Evolutionary conservation across 2,113 vertebrate genomes (phyloP).

Genomic region (Prietella phreatophila): DNA sequence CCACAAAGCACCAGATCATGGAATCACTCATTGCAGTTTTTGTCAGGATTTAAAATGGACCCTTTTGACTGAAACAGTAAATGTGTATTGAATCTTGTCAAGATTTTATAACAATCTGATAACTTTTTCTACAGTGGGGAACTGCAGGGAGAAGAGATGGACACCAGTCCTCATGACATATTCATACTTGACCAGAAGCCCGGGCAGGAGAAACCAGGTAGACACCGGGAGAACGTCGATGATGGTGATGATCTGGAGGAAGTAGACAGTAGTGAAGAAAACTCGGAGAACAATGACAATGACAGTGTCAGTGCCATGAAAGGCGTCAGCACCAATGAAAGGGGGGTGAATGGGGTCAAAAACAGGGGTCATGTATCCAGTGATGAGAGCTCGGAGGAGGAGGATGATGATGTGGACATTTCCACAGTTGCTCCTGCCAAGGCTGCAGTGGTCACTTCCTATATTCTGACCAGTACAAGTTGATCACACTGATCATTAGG

Average conservation of each 20-base stretch:
- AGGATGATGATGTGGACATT: slow-evolving; percentile 49
- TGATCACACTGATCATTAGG: slow-evolving; percentile 10
- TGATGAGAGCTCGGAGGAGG: slow-evolving; percentile 62
- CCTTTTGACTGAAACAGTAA: not conserved
- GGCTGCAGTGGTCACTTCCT: not conserved
- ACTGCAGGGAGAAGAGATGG: slow-evolving; percentile 70
- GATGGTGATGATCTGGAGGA: slow-evolving; percentile 19
- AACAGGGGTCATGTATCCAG: slow-evolving; percentile 37
- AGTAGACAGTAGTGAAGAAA: slow-evolving; percentile 35
- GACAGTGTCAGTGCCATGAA: slow-evolving; percentile 57
- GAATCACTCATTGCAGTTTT: not conserved
- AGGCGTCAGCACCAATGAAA: slow-evolving; percentile 49
- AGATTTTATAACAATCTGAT: not conserved
- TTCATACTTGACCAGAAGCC: slow-evolving; percentile 60
- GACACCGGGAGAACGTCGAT: not conserved
- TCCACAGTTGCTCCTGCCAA: not conserved
- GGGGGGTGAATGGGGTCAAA: not conserved
- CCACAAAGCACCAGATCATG: not conserved
- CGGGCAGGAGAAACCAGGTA: not conserved
- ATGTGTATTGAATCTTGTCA: not conserved
- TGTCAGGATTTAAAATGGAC: not conserved
- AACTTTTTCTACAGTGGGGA: slow-evolving; percentile 54
- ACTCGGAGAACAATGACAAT: slow-evolving; percentile 7
- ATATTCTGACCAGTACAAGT: slow-evolving; percentile 11
- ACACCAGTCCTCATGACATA: slow-evolving; percentile 56